Conservation (phyloP, 2,113 vertebrate genomes). For the human region GRCh38 chrX:53071501-53072000, state of each 20-base stretch:
- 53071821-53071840: not conserved
- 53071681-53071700: slow-evolving; percentile 27
- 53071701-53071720: slow-evolving; percentile 48
- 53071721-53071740: not conserved
- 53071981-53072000: not conserved
- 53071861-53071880: no score
- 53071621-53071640: not conserved
- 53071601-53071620: not conserved
- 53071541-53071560: slow-evolving; percentile 14
- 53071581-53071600: not conserved
- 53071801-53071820: not conserved
- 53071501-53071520: slow-evolving; percentile 42
- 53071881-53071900: not conserved
- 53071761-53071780: not conserved
- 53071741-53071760: not conserved
- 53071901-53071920: not conserved
- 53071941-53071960: not conserved
- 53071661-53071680: not conserved
- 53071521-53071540: slow-evolving; percentile 16
- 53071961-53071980: not conserved
- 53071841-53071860: no score
- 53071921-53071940: not conserved
- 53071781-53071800: not conserved
- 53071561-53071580: not conserved
- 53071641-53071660: not conserved